Evolutionary conservation across 1,140 invertebrate species (phyloP), one percentile per base, ranked within the genome.

Genomic region (Portunus trituberculatus): DNA sequence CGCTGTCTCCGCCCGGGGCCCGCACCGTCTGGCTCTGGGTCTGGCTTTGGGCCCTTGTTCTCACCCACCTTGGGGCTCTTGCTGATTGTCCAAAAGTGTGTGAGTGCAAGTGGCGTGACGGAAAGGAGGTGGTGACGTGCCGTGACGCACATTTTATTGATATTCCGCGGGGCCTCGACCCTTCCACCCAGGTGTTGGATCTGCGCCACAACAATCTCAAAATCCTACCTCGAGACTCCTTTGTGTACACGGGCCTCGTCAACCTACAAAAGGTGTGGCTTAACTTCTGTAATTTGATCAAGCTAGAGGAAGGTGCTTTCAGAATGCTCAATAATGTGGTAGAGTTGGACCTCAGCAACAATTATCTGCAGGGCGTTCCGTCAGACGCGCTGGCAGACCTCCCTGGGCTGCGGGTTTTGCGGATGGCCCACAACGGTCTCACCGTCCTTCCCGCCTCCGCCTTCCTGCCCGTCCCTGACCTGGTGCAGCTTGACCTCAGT

Each of bases 41-140:
- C 82, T 95, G 94, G 90, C 46, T 95, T 83, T 92, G 90, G 94
- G 90, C 91, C 31, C 92, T 87, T 45, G 94, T 48, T 20, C n/a
- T 93, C n/a, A 93, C 84, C 25, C 76, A 93, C 45, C 48, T 90
- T 28, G 93, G 93, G 48, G 86, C 90, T 46, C 82, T 86, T 31
- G 90, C 83, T 45, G 94, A 91, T 76, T 99, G 98, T 96, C 98
- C 98, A 0, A 97, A 98, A 39, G 98, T 98, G 96, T 99, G 98
- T 97, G 97, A 97, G 95, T 99, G 98, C 97, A 99, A 99, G 97
- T 99, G 99, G 99, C 99, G 99, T 97, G 98, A 98, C 96, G 98
- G 98, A 94, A 99, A 99, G 97, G 98, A 98, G 96, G 98, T 98
- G 31, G 98, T 99, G 4, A 98, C 99, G 96, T 99, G 98, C 97